Percentiles rank a stretch among this genome's conserved stretches.
These are phyloP conservation scores for Thyatira batis DNA, from an alignment of 2,888 invertebrate genomes.

Conservation along the genomic window DNA sequence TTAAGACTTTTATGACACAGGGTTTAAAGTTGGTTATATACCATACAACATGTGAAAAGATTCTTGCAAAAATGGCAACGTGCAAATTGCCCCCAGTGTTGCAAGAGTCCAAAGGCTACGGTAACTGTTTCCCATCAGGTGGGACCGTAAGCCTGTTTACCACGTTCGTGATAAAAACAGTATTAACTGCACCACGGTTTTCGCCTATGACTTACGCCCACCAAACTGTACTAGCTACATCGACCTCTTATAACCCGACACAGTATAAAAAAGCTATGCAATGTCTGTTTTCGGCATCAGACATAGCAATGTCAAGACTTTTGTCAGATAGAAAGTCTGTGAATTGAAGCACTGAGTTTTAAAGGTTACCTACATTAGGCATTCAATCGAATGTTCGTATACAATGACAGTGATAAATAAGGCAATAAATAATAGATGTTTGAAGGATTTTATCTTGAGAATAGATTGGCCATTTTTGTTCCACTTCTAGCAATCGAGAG, in stretches of 20 bases:
- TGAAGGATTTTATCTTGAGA: too few relatives aligned
- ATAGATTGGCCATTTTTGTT: too few relatives aligned
- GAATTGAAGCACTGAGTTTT: background rate
- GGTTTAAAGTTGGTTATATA: too few relatives aligned
- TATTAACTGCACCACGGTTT: background rate
- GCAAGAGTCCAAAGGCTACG: too few relatives aligned
- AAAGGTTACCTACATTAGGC: background rate
- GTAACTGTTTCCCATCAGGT: too few relatives aligned
- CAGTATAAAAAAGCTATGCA: constrained; percentile 7
- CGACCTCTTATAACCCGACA: constrained; percentile 12
- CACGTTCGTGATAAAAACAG: constrained; percentile 9
- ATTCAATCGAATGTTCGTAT: background rate
- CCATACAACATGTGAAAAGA: too few relatives aligned
- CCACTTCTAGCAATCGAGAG: too few relatives aligned
- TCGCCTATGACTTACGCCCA: constrained; percentile 7
- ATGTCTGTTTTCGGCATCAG: constrained; percentile 6
- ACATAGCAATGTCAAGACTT: background rate
- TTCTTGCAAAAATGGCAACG: too few relatives aligned
- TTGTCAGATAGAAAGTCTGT: constrained; percentile 5
- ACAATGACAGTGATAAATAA: background rate
- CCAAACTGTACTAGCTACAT: constrained; percentile 6
- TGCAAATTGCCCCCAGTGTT: too few relatives aligned
- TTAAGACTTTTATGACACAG: too few relatives aligned
- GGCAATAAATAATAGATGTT: background rate
- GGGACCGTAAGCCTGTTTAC: too few relatives aligned